These are phyloP conservation scores for Numida meleagris DNA, from an alignment of 2,113 vertebrate species.

Conservation along the genomic window DNA sequence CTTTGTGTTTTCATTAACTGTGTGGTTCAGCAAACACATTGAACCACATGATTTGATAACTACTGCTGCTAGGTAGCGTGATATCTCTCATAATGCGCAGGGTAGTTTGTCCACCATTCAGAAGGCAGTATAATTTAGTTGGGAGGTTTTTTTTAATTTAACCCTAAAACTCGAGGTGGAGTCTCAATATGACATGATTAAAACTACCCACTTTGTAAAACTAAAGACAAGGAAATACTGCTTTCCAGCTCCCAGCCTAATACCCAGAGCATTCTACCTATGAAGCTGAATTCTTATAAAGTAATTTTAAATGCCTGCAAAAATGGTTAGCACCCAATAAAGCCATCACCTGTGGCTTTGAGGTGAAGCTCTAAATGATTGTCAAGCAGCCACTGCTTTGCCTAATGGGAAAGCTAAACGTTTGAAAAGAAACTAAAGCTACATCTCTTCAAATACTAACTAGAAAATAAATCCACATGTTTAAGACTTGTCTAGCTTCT, in stretches of 20 bases:
- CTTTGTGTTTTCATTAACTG: slow-evolving; percentile 7
- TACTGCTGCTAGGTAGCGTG: slow-evolving; percentile 36
- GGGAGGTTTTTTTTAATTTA: background rate
- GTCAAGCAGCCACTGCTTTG: slow-evolving; percentile 22
- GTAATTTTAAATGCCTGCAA: slow-evolving; percentile 6
- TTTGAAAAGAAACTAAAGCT: slow-evolving; percentile 17
- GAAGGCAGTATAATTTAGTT: background rate
- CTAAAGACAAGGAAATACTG: background rate
- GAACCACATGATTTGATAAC: slow-evolving; percentile 2
- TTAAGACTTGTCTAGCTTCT: slow-evolving; percentile 23
- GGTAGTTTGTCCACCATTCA: background rate
- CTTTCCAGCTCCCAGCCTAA: slow-evolving; percentile 17
- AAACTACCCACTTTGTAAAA: background rate
- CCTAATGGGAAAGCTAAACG: background rate
- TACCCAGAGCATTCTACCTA: background rate
- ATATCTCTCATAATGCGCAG: background rate
- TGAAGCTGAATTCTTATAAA: background rate
- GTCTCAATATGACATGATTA: background rate
- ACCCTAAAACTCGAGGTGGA: background rate
- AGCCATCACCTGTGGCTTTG: background rate
- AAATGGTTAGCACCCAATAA: slow-evolving; percentile 33
- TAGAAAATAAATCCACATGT: slow-evolving; percentile 5
- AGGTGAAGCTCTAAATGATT: slow-evolving; percentile 35
- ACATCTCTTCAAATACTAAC: background rate
- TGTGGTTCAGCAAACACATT: background rate